Base-by-base conservation (phyloP, 1,140 invertebrate species). In the Drosophila kikkawai region DNA sequence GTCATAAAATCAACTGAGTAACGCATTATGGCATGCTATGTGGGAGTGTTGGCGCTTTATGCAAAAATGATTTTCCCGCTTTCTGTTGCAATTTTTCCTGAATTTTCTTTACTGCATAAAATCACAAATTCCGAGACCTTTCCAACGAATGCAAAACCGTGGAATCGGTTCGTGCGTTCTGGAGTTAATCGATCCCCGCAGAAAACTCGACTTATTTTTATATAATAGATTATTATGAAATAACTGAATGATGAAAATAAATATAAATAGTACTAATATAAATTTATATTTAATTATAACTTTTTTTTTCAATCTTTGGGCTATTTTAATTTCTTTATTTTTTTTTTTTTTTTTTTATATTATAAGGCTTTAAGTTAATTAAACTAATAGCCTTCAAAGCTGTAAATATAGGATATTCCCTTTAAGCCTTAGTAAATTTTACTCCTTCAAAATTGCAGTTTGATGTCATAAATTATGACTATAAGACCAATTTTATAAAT, bases 361-460 rank as follows among this genome's bases (percentile, higher is more conserved):
- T 87, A 73, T 93, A 94, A 94, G 91, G 92, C 92, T 94, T 94
- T 94, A 94, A 94, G 93, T 94, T 94, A 94, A 93, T 81, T 68
- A 94, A 94, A 94, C 93, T 94, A 93, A 93, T 93, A 94, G 84
- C 93, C 93, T 94, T 94, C 94, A 94, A 94, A 94, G 93, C 93
- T 94, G 87, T 93, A 85, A 92, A 93, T 93, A 94, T 92, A 92
- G 93, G 93, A 81, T 80, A 82, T 69, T 53, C 83, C 93, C 93
- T 92, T 94, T 93, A 94, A 91, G 92, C 91, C 93, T 94, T 92
- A 88, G 90, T 92, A 90, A 87, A 75, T 83, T 64, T 68, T 92
- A 93, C 91, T 79, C 92, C 93, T 93, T 93, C 93, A 94, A 93
- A 94, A 93, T 94, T 94, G 93, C 94, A 94, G 93, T 94, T 93